A percentile compares a stretch with the other conserved stretches of the same genome.
phyloP scores from a whole-genome alignment of 1,140 invertebrate species.

The Drosophila obscura region DNA sequence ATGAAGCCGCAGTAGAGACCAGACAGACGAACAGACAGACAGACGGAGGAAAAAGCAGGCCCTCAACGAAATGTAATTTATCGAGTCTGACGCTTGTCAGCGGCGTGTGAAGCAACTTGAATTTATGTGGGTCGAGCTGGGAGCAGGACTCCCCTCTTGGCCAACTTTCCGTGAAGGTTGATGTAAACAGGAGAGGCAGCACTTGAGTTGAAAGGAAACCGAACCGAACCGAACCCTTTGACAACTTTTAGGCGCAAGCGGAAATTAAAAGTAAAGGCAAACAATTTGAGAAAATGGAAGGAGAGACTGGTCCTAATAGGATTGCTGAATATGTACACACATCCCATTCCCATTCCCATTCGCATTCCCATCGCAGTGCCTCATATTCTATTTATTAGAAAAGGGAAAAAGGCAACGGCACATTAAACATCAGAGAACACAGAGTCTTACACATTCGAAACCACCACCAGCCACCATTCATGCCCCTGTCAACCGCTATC shows the following conservation, averaged over 20 bases:
- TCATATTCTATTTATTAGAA: constrained; percentile 24
- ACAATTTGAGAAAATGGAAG: constrained; percentile 27
- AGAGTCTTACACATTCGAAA: background rate
- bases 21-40: constrained; percentile 14
- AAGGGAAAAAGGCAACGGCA: constrained; percentile 22
- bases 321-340: constrained; percentile 4
- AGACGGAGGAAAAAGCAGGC: background rate
- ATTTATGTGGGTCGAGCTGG: constrained; percentile 53
- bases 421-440: constrained; percentile 16
- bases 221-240: constrained; percentile 43
- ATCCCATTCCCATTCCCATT: background rate
- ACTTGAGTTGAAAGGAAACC: background rate
- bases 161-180: constrained; percentile 39
- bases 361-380: constrained; percentile 3
- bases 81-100: constrained; percentile 69
- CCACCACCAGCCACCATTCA: constrained; percentile 1
- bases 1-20: constrained; percentile 30
- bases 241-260: constrained; percentile 45
- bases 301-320: constrained; percentile 17
- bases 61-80: constrained; percentile 58
- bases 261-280: constrained; percentile 51
- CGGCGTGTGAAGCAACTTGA: constrained; percentile 47
- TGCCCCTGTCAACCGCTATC: constrained; percentile 42
- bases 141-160: constrained; percentile 3
- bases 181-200: background rate